Base-by-base conservation (phyloP, 1,140 invertebrate species). In the Drosophila insularis region DNA sequence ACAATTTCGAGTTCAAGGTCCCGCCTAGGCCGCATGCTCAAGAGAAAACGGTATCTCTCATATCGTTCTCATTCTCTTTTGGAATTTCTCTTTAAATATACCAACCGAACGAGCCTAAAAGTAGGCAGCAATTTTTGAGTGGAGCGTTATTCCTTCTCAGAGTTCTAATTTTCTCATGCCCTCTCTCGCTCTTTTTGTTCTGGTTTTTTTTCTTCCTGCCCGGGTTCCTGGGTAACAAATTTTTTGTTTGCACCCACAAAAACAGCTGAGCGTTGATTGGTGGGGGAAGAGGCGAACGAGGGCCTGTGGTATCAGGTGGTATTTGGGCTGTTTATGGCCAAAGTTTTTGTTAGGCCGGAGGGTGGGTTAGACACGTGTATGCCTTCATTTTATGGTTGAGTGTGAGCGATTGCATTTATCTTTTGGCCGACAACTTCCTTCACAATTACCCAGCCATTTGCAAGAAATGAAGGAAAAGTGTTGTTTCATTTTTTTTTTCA, bases 1-100 rank as follows among this genome's bases (percentile, higher is more conserved):
- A 50, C 43, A 50, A 68, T 50, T 86, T 91, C 78, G 85, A 90
- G 89, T 91, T 90, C 89, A 90, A 90, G 89, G 89, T 89, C 85
- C 72, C 70, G 74, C 79, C 63, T 82, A 90, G 75, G 81, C 81
- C 89, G 89, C 89, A 90, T 90, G 89, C 89, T 89, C 89, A 71
- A 81, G 71, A 78, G 79, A 69, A 63, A 11, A 39, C 8, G 31
- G 14, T 59, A 37, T 53, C 35, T 55, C 32, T 35, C 19, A 8
- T 55, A 62, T 63, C 60, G 21, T 53, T 32, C 14, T 19, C 0
- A 32, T 27, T 23, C 54, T 37, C 56, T 37, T 35, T 37, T 17
- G 5, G 37, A 61, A 13, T 35, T 17, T 19, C 27, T 23, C 19
- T 54, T 21, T 19, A 19, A 32, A 32, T 19, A 37, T 59, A 55